A percentile compares a stretch with the other conserved stretches of the same genome.
Conservation (phyloP, 2,888 invertebrate species). For the Sminthurides aquaticus region DNA sequence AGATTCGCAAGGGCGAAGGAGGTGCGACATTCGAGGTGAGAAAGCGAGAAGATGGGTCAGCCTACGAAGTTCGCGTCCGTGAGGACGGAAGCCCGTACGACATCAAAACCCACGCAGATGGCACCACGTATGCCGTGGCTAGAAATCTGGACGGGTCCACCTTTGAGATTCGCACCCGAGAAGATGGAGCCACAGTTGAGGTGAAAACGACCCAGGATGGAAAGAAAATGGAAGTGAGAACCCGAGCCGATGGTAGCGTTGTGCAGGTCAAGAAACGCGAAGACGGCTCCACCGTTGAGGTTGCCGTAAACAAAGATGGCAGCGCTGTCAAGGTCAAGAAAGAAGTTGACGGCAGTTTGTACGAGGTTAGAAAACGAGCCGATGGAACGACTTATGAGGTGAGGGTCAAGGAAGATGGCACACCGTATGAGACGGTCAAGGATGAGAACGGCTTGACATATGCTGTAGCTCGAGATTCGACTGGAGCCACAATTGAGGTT, state of each 20-base stretch:
- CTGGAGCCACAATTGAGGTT: background rate
- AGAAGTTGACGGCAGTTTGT: background rate
- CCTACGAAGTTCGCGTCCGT: background rate
- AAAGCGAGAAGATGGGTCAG: constrained; percentile 12
- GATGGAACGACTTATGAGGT: background rate
- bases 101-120: constrained; percentile 7
- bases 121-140: constrained; percentile 10
- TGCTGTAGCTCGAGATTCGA: no score
- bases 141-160: constrained; percentile 3
- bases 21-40: constrained; percentile 10
- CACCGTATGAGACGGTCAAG: no score
- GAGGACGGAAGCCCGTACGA: constrained; percentile 14
- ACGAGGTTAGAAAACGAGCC: background rate
- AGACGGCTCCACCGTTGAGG: background rate
- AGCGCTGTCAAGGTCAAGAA: constrained; percentile 1
- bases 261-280: background rate
- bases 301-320: background rate
- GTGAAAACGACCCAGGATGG: constrained; percentile 3
- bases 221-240: background rate
- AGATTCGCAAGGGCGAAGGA: constrained; percentile 9
- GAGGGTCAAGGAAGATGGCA: no score
- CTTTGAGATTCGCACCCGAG: constrained; percentile 5
- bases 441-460: no score
- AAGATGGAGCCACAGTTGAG: constrained; percentile 10
- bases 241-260: background rate